Percentiles rank a stretch among this genome's conserved stretches.
phyloP scores from a whole-genome alignment of 2,888 invertebrate species.

The Nomada lathburiana region DNA sequence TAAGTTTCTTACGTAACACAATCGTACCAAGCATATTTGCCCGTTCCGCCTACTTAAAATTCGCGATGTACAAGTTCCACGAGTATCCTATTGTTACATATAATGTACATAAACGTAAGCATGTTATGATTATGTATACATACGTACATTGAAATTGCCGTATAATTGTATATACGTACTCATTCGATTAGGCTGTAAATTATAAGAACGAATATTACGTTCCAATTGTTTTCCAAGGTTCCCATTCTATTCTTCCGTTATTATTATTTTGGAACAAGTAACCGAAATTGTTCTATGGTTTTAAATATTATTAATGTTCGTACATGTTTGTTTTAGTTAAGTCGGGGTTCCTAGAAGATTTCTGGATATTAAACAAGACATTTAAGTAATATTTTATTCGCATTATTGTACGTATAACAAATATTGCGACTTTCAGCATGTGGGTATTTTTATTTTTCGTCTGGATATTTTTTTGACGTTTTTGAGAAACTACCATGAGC shows the following conservation, averaged over 20 bases:
- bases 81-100: neutral
- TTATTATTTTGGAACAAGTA: neutral
- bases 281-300: neutral
- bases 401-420: neutral
- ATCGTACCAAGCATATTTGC: slow-evolving; percentile 33
- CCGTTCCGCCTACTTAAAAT: slow-evolving; percentile 22
- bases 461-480: neutral
- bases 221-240: slow-evolving; percentile 17
- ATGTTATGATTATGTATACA: slow-evolving; percentile 21
- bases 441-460: neutral
- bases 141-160: neutral
- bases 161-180: neutral
- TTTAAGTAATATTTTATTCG: neutral
- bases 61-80: slow-evolving; percentile 21
- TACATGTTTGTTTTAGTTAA: neutral
- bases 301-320: neutral
- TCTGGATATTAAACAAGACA: neutral
- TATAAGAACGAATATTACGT: neutral
- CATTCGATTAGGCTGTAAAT: neutral
- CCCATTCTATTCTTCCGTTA: neutral
- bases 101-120: slow-evolving; percentile 36
- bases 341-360: neutral
- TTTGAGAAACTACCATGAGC: too few relatives aligned
- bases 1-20: neutral
- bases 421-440: neutral